A percentile compares a stretch with the other conserved stretches of the same genome.
These are phyloP conservation scores for Rotaria macrura DNA, from an alignment of 2,888 invertebrate species.

Conservation along the genomic window DNA sequence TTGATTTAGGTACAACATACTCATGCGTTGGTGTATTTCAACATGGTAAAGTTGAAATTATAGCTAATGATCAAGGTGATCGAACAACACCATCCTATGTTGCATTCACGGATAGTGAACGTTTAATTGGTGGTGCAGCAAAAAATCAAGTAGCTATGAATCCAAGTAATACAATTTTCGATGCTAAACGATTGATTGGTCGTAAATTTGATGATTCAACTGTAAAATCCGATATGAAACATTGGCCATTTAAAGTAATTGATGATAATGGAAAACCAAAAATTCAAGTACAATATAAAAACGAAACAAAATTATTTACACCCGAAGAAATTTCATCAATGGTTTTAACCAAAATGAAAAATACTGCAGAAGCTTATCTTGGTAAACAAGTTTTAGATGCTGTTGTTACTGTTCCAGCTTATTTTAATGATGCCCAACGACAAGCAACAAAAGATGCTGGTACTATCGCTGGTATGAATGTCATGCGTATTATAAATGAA, in stretches of 20 bases:
- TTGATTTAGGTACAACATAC: too few species aligned
- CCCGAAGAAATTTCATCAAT: too few species aligned
- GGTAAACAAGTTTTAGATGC: constrained; percentile 45
- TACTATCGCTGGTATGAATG: not conserved
- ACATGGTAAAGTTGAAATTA: too few species aligned
- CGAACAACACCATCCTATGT: too few species aligned
- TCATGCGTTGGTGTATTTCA: too few species aligned
- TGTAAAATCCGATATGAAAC: constrained; percentile 37
- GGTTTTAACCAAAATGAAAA: constrained; percentile 20
- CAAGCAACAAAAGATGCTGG: too few species aligned
- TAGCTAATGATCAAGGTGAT: too few species aligned
- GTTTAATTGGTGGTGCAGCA: too few species aligned
- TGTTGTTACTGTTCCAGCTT: constrained; percentile 46
- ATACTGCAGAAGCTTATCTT: constrained; percentile 32
- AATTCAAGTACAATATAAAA: constrained; percentile 41
- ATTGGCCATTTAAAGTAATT: constrained; percentile 39
- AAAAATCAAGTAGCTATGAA: constrained; percentile 54
- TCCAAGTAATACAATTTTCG: constrained; percentile 44
- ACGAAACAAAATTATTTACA: constrained; percentile 21
- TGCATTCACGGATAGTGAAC: not conserved
- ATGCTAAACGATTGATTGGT: constrained; percentile 45
- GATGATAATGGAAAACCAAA: constrained; percentile 39
- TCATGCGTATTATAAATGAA: constrained; percentile 61
- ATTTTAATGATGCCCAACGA: too few species aligned
- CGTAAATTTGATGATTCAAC: constrained; percentile 41